Evolutionary conservation across 2,797 vertebrate species (phyloP).

Genomic region (Kryptopterus vitreolus): DNA sequence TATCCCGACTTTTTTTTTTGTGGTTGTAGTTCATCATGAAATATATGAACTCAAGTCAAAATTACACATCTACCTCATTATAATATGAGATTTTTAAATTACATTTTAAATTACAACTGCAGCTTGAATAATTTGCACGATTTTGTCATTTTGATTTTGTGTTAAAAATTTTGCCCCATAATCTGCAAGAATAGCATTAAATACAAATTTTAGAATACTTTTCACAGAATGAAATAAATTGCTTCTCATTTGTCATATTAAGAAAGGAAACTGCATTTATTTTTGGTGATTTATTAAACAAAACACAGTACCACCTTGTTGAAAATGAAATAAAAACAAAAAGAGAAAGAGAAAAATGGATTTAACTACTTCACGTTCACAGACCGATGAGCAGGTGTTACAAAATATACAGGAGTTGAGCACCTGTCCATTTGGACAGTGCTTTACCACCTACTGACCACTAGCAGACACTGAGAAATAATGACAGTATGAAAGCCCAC

Average conservation of each 20-base stretch:
- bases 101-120: too few species aligned
- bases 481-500: constrained; percentile 95
- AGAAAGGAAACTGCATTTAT: constrained; percentile 96
- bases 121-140: background rate
- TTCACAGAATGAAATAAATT: constrained; percentile 12
- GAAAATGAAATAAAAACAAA: constrained; percentile 74
- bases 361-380: constrained; percentile 93
- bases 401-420: constrained; percentile 86
- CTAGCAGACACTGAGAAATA: constrained; percentile 79
- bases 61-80: background rate
- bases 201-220: background rate
- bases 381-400: constrained; percentile 86
- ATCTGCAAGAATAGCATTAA: background rate
- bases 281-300: constrained; percentile 90
- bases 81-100: background rate
- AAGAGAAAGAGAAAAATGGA: constrained; percentile 72
- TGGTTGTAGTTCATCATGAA: too few species aligned
- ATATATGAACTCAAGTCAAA: background rate
- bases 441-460: constrained; percentile 88
- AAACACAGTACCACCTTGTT: constrained; percentile 83
- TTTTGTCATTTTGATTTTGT: background rate
- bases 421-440: constrained; percentile 79
- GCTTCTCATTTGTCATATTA: constrained; percentile 75
- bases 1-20: too few species aligned
- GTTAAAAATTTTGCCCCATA: background rate